A percentile compares a stretch with the other conserved stretches of the same genome.
Conservation (phyloP, 2,113 vertebrate genomes). For the Poeciliopsis turrubarensis region DNA sequence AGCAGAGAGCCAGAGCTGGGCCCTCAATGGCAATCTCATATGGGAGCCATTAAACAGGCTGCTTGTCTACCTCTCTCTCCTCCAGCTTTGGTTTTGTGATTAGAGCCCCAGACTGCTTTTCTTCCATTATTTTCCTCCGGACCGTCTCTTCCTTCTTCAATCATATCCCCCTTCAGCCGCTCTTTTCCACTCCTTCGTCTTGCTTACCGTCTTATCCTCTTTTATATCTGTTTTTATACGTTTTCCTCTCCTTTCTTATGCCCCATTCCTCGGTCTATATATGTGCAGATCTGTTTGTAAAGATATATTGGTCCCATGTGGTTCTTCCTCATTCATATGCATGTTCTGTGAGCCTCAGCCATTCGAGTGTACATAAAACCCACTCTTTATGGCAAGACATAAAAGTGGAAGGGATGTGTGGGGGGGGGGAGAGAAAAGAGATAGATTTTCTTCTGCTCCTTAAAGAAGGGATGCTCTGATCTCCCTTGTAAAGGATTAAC, state of each 20-base stretch:
- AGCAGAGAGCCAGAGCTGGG: conserved; percentile 60
- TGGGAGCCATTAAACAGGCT: conserved; percentile 68
- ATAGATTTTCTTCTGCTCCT: conserved; percentile 72
- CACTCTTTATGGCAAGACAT: conserved; percentile 77
- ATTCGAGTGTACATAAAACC: conserved; percentile 81
- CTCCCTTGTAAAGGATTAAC: conserved; percentile 73
- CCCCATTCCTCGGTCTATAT: conserved; percentile 23
- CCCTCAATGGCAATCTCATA: conserved; percentile 75
- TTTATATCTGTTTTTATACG: conserved; percentile 38
- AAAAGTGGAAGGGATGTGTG: conserved; percentile 66
- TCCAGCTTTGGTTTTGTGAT: conserved; percentile 73
- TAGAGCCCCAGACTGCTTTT: conserved; percentile 66
- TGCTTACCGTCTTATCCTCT: conserved; percentile 23
- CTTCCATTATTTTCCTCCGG: conserved; percentile 39
- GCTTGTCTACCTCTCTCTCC: conserved; percentile 61
- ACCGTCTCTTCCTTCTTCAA: conserved; percentile 43
- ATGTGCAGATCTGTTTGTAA: conserved; percentile 70
- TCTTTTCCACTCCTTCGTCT: conserved; percentile 32
- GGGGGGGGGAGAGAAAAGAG: conserved; percentile 59
- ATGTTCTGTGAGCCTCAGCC: conserved; percentile 76
- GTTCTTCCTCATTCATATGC: conserved; percentile 77
- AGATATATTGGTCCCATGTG: conserved; percentile 72
- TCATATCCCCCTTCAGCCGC: conserved; percentile 24
- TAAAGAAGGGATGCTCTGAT: conserved; percentile 73
- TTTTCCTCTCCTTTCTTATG: conserved; percentile 26